Base-by-base conservation (phyloP, 2,888 invertebrate species). In the Acanthosepion pharaonis region DNA sequence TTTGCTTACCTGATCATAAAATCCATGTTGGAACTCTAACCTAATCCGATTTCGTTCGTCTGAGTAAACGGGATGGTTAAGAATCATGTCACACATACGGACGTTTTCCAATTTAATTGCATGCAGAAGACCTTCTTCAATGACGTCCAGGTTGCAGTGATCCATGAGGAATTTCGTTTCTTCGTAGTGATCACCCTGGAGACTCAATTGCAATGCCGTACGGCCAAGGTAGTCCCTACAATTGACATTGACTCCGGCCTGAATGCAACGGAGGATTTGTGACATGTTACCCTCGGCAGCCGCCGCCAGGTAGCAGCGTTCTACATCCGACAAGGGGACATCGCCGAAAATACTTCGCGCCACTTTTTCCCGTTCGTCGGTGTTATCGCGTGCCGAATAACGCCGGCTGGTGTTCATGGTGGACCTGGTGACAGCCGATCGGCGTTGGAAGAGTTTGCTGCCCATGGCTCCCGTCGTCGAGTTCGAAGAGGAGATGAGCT, bases 221-320 rank as follows among this genome's bases (percentile, higher is more conserved):
- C 96, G 94, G n/a, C 96, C 96, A 15, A 96, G 95, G 95, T 96
- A 96, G 94, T 96, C 96, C 20, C 96, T 94, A 93, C 96, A 96
- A 95, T 96, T 96, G n/a, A 96, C 94, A 94, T 96, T 96, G n/a
- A 96, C 95, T 23, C 95, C 94, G 94, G 95, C 96, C 55, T 95
- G 95, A 23, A 95, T 94, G 94, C 95, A 95, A 64, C 95, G 94
- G 64, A 95, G 95, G 53, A 96, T 92, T 20, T 95, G 95, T 23
- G 94, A 94, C 42, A 95, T 94, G 94, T 95, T 95, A 18, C 96
- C 96, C 91, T 94, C 95, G 55, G 95, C 95, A 18, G 96, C 95
- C 23, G 95, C 95, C 53, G 95, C 95, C 92, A 96, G 95, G 94
- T 95, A 95, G 23, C 95, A 94, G 0, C 96, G 94, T 94, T 96